phyloP scores from a whole-genome alignment of 2,888 invertebrate species.

The Dinocampus coccinellae region DNA sequence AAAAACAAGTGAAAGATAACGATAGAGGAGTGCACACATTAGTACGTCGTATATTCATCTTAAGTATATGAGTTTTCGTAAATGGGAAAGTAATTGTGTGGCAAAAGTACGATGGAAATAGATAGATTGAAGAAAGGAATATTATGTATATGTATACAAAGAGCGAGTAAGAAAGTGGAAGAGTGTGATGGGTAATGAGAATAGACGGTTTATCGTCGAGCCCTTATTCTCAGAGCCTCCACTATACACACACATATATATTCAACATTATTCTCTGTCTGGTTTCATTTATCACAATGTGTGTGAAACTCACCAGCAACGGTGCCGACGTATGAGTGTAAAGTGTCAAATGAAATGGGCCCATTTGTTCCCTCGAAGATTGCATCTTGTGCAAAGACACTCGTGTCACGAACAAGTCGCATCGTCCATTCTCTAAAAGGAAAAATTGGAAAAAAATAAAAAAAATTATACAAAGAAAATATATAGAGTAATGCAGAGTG shows the following conservation, averaged over 20 bases:
- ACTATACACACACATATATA: not conserved
- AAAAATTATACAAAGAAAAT: not conserved
- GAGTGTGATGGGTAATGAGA: slow-evolving; percentile 2
- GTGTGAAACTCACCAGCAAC: slow-evolving; percentile 61
- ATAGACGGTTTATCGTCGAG: not conserved
- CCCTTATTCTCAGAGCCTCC: not conserved
- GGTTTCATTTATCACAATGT: slow-evolving; percentile 14
- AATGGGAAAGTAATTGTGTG: not conserved
- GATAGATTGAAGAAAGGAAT: slow-evolving; percentile 5
- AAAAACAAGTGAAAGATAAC: not conserved
- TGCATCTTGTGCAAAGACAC: slow-evolving; percentile 62
- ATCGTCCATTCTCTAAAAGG: slow-evolving; percentile 64
- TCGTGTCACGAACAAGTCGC: slow-evolving; percentile 60
- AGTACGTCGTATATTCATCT: slow-evolving; percentile 16
- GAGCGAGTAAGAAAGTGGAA: not conserved
- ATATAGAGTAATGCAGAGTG: no score
- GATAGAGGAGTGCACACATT: not conserved
- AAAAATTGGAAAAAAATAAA: slow-evolving; percentile 26
- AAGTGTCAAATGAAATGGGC: slow-evolving; percentile 62
- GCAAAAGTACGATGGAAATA: slow-evolving; percentile 8
- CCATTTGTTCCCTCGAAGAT: slow-evolving; percentile 63
- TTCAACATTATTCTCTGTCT: slow-evolving; percentile 6
- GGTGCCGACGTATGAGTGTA: slow-evolving; percentile 64
- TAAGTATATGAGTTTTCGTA: not conserved
- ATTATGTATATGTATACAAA: not conserved